Percentiles rank a stretch among this genome's conserved stretches.
These are phyloP conservation scores for Gastrophysa polygoni DNA, from an alignment of 2,888 invertebrate species.

Conservation along the genomic window DNA sequence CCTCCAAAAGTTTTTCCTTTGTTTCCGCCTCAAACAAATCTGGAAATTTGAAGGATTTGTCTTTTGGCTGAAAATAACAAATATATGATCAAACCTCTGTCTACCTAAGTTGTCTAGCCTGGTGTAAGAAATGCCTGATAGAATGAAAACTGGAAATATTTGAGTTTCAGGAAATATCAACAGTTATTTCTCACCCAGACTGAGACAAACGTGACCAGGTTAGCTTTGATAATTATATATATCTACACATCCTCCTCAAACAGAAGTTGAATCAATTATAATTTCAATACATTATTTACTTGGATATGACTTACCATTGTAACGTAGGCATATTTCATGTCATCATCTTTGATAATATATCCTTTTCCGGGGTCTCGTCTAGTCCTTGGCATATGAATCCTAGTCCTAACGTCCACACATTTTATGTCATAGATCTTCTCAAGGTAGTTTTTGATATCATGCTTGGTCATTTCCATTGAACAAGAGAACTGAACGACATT, in stretches of 20 bases:
- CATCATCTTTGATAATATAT: slow-evolving; percentile 81
- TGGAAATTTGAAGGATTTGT: slow-evolving; percentile 77
- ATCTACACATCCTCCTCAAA: no score
- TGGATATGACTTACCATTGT: slow-evolving; percentile 67
- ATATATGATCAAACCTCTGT: neutral
- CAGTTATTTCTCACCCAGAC: no score
- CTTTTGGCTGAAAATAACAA: slow-evolving; percentile 67
- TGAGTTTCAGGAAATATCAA: no score
- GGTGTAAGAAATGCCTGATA: no score
- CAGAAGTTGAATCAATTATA: no score
- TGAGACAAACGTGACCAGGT: no score
- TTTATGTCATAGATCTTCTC: slow-evolving; percentile 93
- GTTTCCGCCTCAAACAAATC: slow-evolving; percentile 65
- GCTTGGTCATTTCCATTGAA: slow-evolving; percentile 91
- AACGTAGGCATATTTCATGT: slow-evolving; percentile 80
- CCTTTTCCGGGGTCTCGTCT: slow-evolving; percentile 65
- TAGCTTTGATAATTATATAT: no score
- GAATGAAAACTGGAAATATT: no score
- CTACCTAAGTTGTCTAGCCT: no score
- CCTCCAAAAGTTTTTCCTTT: slow-evolving; percentile 63
- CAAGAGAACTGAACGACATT: slow-evolving; percentile 89
- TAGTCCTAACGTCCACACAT: slow-evolving; percentile 77
- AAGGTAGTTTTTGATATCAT: slow-evolving; percentile 90
- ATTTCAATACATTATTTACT: no score
- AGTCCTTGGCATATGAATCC: slow-evolving; percentile 73